Evolutionary conservation across 1,140 invertebrate genomes (phyloP).

Genomic region (Plectrocnemia conspersa): DNA sequence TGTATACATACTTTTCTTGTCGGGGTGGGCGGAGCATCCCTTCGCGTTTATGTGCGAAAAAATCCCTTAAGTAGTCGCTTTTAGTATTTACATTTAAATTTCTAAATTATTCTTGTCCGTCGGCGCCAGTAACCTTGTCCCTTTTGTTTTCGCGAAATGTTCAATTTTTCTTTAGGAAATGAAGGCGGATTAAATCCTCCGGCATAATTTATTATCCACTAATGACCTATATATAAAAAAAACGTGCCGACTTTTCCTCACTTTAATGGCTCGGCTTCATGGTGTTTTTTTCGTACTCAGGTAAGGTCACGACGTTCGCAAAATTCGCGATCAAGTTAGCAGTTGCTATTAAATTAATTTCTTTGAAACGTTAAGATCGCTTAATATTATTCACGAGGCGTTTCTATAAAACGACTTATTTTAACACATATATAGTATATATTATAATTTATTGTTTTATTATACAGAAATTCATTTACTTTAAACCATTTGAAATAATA

Average conservation of each 20-base stretch:
- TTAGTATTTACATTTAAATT: conserved; percentile 22
- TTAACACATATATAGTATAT: too few relatives aligned
- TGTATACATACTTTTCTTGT: not conserved
- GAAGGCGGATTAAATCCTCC: conserved; percentile 12
- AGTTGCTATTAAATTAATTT: too few relatives aligned
- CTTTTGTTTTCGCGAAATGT: conserved; percentile 9
- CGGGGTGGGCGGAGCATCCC: not conserved
- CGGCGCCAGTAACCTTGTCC: not conserved
- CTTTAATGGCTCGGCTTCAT: too few relatives aligned
- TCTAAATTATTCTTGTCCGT: conserved; percentile 19
- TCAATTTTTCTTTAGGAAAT: conserved; percentile 14
- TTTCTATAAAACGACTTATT: too few relatives aligned
- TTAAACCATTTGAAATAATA: too few relatives aligned
- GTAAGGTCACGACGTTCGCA: not conserved
- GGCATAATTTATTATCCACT: conserved; percentile 20
- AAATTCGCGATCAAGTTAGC: not conserved
- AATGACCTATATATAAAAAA: conserved; percentile 13
- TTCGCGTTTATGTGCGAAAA: too few relatives aligned
- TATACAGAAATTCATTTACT: too few relatives aligned
- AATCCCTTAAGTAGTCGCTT: not conserved
- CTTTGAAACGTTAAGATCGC: too few relatives aligned
- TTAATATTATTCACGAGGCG: too few relatives aligned
- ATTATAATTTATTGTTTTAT: too few relatives aligned
- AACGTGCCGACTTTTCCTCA: too few relatives aligned
- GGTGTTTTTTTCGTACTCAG: not conserved